phyloP scores from a whole-genome alignment of 2,797 vertebrate genomes.

The Lepilemur ruficaudatus region DNA sequence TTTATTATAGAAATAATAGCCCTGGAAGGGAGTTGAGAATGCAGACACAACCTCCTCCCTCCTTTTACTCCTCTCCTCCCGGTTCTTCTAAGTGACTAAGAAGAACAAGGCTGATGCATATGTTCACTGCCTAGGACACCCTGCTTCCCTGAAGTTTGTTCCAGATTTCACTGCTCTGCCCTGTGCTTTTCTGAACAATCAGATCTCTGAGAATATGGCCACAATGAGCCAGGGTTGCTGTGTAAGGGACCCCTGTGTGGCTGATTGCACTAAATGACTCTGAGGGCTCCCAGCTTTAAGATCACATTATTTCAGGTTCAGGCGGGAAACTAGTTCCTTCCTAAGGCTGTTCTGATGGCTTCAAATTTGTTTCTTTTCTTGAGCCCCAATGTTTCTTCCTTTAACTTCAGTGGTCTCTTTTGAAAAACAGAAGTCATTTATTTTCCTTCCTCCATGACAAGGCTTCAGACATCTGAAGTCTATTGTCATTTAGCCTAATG shows the following conservation, averaged over 20 bases:
- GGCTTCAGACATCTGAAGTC: background rate
- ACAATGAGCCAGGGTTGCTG: background rate
- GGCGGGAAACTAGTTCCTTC: background rate
- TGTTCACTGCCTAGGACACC: background rate
- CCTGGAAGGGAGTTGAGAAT: background rate
- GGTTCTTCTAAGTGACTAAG: background rate
- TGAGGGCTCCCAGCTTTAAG: background rate
- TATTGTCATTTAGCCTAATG: background rate
- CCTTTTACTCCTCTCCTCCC: fast-evolving
- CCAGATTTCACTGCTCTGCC: background rate
- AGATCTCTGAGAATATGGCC: background rate
- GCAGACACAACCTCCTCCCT: fast-evolving
- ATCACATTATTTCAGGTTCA: background rate
- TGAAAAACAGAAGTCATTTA: background rate
- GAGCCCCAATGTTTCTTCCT: background rate
- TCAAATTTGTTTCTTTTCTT: background rate
- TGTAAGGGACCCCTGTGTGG: no score
- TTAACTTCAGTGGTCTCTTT: background rate
- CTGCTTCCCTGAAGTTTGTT: background rate
- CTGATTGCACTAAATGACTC: background rate
- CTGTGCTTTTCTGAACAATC: background rate
- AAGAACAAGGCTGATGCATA: background rate
- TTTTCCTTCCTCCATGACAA: background rate
- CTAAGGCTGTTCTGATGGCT: background rate
- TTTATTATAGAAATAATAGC: background rate